Base-by-base conservation (phyloP, 2,888 invertebrate species). In the Ophioninae sp. region DNA sequence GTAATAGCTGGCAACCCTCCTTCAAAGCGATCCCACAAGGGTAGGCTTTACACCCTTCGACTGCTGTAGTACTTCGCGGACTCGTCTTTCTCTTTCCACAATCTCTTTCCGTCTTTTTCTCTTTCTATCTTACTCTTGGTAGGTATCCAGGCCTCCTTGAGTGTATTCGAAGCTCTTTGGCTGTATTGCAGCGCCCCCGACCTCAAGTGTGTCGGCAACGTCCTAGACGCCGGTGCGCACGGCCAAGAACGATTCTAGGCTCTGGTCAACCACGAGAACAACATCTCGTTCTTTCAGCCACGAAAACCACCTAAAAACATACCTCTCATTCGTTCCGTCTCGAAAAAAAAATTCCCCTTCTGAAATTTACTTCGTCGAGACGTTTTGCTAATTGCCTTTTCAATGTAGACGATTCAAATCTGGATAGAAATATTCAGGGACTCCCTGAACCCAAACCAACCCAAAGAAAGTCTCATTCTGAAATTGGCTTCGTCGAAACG, bases 11-110 rank as follows among this genome's bases (percentile, higher is more conserved):
- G 75, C 70, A 81, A 73, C 89, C 89, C 90, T 90, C 88, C 89
- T 88, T 89, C 88, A 88, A 88, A 89, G 89, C 89, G 86, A 88
- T 90, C n/a, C 89, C 86, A 87, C 90, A 90, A 90, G 91, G 91
- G 91, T 90, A 91, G 90, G 88, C 86, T 90, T 90, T 88, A 85
- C 88, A 88, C 89, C 87, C 89, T 86, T 88, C 84, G 79, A 77
- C 72, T 44, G 20, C 20, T 44, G 50, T 70, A 21, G 64, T 44
- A 81, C n/a, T 81, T 79, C 69, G 78, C 81, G 68, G 74, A 23
- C 65, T 62, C 76, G 64, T 78, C 62, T 73, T n/a, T n/a, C n/a
- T n/a, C n/a, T n/a, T n/a, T n/a, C n/a, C n/a, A n/a, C n/a, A n/a
- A n/a, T n/a, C n/a, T n/a, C n/a, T n/a, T n/a, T n/a, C n/a, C n/a